Evolutionary conservation across 2,113 vertebrate species (phyloP), one percentile per base, ranked within the genome.

Genomic region (Myiozetetes cayanensis): DNA sequence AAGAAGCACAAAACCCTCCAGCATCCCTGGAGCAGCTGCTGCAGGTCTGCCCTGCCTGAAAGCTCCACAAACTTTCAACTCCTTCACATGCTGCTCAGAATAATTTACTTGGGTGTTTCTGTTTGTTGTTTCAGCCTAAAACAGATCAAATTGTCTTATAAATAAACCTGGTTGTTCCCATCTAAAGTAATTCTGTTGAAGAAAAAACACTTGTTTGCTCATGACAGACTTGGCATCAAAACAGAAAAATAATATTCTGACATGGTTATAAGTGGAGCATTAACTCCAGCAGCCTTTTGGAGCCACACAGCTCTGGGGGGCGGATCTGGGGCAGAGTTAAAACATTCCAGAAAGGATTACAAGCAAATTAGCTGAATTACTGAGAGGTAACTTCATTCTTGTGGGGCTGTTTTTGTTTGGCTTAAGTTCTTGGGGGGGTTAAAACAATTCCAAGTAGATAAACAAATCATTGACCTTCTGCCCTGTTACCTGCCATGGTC

Each of bases 61-160:
- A 80, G 89, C 73, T 43, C 41, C 80, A 12, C 16, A 1, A 49
- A 47, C 58, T 16, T 74, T 52, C 61, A 65, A 27, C 49, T 47
- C 71, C 41, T 75, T 78, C 87, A 35, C 62, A 21, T 11, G 8
- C 74, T 10, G 46, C 84, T 74, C 75, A 43, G 47, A 91, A 46
- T 27, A 16, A 83, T 35, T 76, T 83, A 35, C 71, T 50, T 23
- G 62, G 70, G 19, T 65, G 76, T 8, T 72, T 78, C 9, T 47
- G 47, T 91, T 90, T 89, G 77, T 41, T 68, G 35, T 56, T 90
- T 81, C 65, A 93, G 81, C 72, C 30, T 75, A 82, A 87, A 92
- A 55, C 70, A 82, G 53, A 78, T 61, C 76, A 52, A 78, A 72
- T 9, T 33, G 35, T 59, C 73, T 91, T 74, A 84, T 41, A 95